Conservation (phyloP, 2,113 vertebrate genomes). For the Globicephala melas region DNA sequence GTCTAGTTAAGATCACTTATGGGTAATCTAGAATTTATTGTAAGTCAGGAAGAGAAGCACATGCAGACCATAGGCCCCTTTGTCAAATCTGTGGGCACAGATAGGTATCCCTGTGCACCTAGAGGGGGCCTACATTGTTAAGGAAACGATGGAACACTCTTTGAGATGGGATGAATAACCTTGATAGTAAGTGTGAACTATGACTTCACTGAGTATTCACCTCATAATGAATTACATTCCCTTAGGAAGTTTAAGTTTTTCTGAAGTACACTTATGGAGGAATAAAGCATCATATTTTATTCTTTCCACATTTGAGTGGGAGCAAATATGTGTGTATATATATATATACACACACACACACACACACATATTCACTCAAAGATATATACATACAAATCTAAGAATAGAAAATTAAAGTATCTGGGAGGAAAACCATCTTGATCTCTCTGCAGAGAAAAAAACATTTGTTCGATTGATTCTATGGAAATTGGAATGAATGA, state of each 20-base stretch:
- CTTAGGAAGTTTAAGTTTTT: background rate
- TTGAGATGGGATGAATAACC: background rate
- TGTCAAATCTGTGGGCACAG: background rate
- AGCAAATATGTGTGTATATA: too few species aligned
- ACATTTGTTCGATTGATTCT: background rate
- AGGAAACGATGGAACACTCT: background rate
- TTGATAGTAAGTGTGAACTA: background rate
- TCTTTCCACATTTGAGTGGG: background rate
- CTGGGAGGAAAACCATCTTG: background rate
- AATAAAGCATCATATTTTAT: background rate
- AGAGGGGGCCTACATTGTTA: background rate
- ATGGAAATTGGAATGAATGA: background rate
- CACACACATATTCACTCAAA: background rate
- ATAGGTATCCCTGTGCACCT: background rate
- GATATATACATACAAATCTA: background rate
- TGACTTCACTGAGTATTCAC: background rate
- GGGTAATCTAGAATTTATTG: background rate
- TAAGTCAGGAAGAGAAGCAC: background rate
- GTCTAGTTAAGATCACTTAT: background rate
- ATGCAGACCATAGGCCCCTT: background rate
- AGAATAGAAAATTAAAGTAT: background rate
- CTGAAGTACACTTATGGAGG: background rate
- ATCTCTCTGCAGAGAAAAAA: constrained; percentile 1
- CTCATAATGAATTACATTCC: background rate
- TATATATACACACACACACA: background rate